Evolutionary conservation across 1,140 invertebrate species (phyloP), one percentile per base, ranked within the genome.

Genomic region (Hyphantria cunea): DNA sequence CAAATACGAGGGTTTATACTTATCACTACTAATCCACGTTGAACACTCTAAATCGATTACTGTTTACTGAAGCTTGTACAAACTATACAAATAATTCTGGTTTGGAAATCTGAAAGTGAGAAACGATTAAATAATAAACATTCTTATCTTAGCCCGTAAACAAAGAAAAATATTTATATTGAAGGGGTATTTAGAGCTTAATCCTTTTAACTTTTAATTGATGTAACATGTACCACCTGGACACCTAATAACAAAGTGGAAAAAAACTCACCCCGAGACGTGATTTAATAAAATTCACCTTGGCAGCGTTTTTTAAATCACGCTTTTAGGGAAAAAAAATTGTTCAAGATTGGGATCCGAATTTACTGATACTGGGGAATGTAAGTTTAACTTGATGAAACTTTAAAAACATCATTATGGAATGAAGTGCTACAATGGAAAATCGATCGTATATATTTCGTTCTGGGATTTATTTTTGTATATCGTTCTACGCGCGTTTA

Each of bases 281-380:
- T 55, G 53, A 37, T 54, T 39, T 47, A 54, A 63, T 63, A 67
- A 45, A 56, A 72, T 47, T 33, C 25, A 49, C 55, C 47, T 37
- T 61, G 56, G 56, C 62, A 64, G 66, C 62, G 50, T 78, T 78
- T 25, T 81, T 82, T 75, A 78, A 84, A 86, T 84, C 76, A 76
- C 69, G 66, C 78, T 82, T 83, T 83, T 77, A 76, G 66, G n/a
- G n/a, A 71, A 63, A 75, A 78, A 84, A 83, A 84, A 82, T 70
- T 74, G 68, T 65, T 76, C 58, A 56, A 79, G 77, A 84, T 88
- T 84, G 80, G 76, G 77, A 87, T 86, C 84, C 64, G 73, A 85
- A 88, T 90, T 86, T 87, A 90, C 81, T 79, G 84, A 86, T 82
- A 83, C 77, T 48, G 72, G 54, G 59, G 77, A 85, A 79, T 80